Conservation (phyloP, 2,797 vertebrate genomes). For the Poeciliopsis presidionis region DNA sequence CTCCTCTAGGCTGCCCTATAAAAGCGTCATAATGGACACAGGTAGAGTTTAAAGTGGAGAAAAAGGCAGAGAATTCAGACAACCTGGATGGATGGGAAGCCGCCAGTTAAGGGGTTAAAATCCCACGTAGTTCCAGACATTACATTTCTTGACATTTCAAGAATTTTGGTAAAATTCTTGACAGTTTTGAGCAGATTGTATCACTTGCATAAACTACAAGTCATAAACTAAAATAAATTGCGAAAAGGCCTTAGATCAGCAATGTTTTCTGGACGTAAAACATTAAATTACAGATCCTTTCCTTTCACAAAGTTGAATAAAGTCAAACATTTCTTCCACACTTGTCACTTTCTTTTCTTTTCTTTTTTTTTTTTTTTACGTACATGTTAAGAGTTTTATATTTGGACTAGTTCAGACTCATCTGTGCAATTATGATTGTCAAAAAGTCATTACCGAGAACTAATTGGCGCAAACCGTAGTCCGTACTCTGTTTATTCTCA, state of each 20-base stretch:
- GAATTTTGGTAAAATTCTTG: not conserved
- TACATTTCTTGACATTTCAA: not conserved
- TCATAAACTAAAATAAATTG: not conserved
- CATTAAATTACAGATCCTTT: not conserved
- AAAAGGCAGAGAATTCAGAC: too few relatives aligned
- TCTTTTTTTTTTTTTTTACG: too few relatives aligned
- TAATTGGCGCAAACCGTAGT: slow-evolving; percentile 8
- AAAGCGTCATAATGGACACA: too few relatives aligned
- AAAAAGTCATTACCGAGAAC: too few relatives aligned
- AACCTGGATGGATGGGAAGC: too few relatives aligned
- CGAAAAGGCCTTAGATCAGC: not conserved
- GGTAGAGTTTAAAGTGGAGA: too few relatives aligned
- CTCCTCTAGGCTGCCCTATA: too few relatives aligned
- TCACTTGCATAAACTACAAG: not conserved
- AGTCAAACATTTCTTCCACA: not conserved
- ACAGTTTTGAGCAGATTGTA: too few relatives aligned
- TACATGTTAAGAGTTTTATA: too few relatives aligned
- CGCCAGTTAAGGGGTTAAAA: not conserved
- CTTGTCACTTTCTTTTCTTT: not conserved
- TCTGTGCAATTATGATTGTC: too few relatives aligned
- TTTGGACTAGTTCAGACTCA: too few relatives aligned
- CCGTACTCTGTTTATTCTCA: slow-evolving; percentile 50
- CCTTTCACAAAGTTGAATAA: not conserved
- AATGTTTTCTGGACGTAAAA: not conserved
- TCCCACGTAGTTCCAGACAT: not conserved